phyloP scores from a whole-genome alignment of 2,888 invertebrate genomes.

The Lochmaea crataegi region DNA sequence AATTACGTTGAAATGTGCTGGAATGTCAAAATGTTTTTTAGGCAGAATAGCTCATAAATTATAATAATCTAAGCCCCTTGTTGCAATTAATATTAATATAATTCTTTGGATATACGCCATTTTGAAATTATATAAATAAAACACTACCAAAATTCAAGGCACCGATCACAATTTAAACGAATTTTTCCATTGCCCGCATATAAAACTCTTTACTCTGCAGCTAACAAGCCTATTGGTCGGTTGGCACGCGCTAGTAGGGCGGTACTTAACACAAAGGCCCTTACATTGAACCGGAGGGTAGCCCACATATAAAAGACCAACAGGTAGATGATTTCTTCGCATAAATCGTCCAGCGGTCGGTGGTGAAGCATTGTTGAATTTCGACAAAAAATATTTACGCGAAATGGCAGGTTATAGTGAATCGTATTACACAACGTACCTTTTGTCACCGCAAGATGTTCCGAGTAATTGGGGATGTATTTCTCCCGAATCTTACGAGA shows the following conservation, averaged over 20 bases:
- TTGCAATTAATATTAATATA: no score
- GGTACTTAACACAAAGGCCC: slow-evolving; percentile 50
- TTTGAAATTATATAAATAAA: slow-evolving; percentile 33
- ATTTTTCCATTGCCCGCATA: slow-evolving; percentile 37
- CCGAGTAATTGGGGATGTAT: slow-evolving; percentile 53
- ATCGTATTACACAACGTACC: slow-evolving; percentile 58
- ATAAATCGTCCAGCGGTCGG: slow-evolving; percentile 45
- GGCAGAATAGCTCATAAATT: no score
- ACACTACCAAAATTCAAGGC: slow-evolving; percentile 14
- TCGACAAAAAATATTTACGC: slow-evolving; percentile 20
- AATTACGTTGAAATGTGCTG: no score
- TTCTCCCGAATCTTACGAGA: slow-evolving; percentile 57
- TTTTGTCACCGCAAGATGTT: slow-evolving; percentile 51
- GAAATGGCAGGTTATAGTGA: slow-evolving; percentile 54
- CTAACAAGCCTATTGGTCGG: slow-evolving; percentile 54
- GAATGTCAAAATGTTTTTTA: no score
- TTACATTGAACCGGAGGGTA: slow-evolving; percentile 48
- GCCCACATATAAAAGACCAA: slow-evolving; percentile 55
- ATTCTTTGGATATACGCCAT: slow-evolving; percentile 14
- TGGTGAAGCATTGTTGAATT: slow-evolving; percentile 27
- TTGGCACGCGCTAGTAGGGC: slow-evolving; percentile 59
- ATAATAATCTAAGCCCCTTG: no score
- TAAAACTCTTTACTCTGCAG: slow-evolving; percentile 34
- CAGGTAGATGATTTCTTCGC: slow-evolving; percentile 52
- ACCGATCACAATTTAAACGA: neutral